phyloP scores from a whole-genome alignment of 2,113 vertebrate species.

The Bujurquina vittata region DNA sequence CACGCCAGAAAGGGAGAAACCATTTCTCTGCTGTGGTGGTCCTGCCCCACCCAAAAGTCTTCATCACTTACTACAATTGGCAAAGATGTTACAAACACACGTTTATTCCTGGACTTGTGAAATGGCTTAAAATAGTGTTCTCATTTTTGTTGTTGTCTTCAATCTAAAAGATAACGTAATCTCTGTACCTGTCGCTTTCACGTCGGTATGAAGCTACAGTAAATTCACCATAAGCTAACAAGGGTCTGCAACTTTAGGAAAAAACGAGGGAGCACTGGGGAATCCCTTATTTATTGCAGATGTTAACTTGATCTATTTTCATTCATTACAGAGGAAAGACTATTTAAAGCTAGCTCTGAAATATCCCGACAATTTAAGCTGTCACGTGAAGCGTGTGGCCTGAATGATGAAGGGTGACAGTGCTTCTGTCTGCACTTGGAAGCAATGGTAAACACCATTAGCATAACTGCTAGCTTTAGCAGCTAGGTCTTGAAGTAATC shows the following conservation, averaged over 20 bases:
- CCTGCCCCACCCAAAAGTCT: conserved; percentile 12
- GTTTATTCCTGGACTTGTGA: neutral
- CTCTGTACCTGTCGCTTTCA: neutral
- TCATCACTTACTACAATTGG: conserved; percentile 17
- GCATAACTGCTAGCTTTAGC: neutral
- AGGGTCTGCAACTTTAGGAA: too few relatives aligned
- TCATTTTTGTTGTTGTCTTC: neutral
- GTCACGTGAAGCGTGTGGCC: neutral
- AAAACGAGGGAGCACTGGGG: neutral
- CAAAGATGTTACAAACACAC: neutral
- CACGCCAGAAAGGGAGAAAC: conserved; percentile 24
- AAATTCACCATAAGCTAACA: too few relatives aligned
- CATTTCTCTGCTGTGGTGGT: conserved; percentile 28
- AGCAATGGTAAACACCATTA: too few relatives aligned
- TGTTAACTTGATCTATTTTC: neutral
- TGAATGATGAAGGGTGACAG: neutral
- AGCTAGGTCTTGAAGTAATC: neutral
- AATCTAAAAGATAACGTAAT: neutral
- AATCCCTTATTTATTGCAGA: neutral
- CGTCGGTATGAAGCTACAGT: neutral
- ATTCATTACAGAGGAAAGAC: neutral
- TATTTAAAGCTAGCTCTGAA: neutral
- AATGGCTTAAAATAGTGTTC: neutral
- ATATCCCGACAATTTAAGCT: neutral
- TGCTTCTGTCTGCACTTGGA: too few relatives aligned